Evolutionary conservation across 1,140 invertebrate genomes (phyloP), one percentile per base, ranked within the genome.

Genomic region (Lutraria rhynchaena): DNA sequence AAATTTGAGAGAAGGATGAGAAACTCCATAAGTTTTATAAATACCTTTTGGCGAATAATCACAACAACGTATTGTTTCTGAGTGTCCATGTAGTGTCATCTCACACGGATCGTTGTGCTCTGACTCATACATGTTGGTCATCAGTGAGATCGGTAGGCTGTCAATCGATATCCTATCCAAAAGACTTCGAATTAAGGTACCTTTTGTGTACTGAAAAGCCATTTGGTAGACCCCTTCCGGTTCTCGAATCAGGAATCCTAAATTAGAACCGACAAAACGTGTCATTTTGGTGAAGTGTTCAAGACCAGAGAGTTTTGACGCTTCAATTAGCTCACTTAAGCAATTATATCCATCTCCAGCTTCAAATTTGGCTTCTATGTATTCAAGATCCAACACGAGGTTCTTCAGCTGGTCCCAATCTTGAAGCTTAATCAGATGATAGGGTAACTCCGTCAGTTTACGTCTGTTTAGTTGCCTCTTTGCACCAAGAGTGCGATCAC

Each of bases 331-430:
- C 46, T 80, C 76, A 35, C 76, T 80, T 24, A 80, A 44, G 33
- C 76, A 80, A 27, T 51, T 69, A 41, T 80, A 80, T 4, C 76
- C 76, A 35, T 67, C 61, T 2, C 60, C 76, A 22, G 76, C 76
- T 60, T 80, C 76, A 29, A 80, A 80, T 41, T 80, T 80, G n/a
- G 76, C 76, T 51, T 80, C 76, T 1, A 80, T 60, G 37, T 80
- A 80, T 27, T 44, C 37, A 17, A 80, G 37, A 29, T 80, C 65
- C 19, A 70, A 9, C 11, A 49, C 63, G 1, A 80, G 65, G 9
- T 31, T 70, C 41, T 57, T 60, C 13, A 80, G 70, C 13, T 33
- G 33, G 17, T 80, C 51, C 76, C 76, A 80, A n/a, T 80, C 76
- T 31, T 80, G 4, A 27, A 80, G 33, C 15, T 58, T 51, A 1